Evolutionary conservation across 2,113 vertebrate genomes (phyloP).

Genomic region (Eidolon helvum): DNA sequence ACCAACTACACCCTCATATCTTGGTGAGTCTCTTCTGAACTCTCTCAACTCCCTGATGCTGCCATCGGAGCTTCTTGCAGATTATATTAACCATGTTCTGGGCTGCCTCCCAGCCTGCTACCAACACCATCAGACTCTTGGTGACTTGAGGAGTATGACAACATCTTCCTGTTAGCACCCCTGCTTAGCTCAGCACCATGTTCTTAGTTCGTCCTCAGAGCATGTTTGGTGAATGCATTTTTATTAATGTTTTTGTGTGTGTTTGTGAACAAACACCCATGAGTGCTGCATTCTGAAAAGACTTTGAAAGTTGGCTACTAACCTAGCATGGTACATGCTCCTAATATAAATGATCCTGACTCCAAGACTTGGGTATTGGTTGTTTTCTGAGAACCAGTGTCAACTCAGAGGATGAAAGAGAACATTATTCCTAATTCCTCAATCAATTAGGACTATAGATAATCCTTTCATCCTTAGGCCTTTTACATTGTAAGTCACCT

Average conservation of each 20-base stretch:
- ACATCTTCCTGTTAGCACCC: background rate
- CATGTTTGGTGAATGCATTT: background rate
- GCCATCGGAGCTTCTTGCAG: background rate
- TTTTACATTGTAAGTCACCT: conserved; percentile 33
- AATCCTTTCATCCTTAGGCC: conserved; percentile 55
- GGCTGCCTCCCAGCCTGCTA: background rate
- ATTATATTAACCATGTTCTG: background rate
- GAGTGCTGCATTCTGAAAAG: background rate
- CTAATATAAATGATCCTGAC: conserved; percentile 5
- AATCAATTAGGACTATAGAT: conserved; percentile 40
- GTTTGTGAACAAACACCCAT: background rate
- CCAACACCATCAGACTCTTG: fast-evolving
- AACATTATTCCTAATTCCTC: conserved; percentile 54
- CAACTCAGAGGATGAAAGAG: conserved; percentile 53
- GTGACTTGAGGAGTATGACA: background rate
- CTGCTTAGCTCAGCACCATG: background rate
- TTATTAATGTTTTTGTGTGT: background rate
- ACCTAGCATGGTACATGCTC: background rate
- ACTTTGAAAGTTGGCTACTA: background rate
- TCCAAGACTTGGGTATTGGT: background rate
- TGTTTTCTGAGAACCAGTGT: conserved; percentile 24
- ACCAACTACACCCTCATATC: no score
- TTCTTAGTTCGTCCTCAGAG: background rate
- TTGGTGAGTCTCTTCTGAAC: background rate
- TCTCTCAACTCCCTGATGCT: fast-evolving